phyloP scores from a whole-genome alignment of 1,140 invertebrate species.

The Drosophila suzukii region DNA sequence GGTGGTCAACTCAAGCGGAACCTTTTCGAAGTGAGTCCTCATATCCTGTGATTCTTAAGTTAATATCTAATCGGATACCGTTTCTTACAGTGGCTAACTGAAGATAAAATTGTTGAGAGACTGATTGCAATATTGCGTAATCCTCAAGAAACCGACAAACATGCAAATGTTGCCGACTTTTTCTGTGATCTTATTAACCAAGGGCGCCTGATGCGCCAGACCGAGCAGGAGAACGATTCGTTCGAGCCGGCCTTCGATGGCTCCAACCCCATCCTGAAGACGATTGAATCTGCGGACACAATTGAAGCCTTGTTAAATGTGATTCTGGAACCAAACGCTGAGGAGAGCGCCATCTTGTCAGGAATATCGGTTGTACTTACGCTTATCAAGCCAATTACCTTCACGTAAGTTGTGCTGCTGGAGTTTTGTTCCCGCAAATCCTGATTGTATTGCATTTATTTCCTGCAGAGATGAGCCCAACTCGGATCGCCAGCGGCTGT shows the following conservation, averaged over 20 bases:
- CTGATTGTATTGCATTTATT: neutral
- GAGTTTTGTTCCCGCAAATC: neutral
- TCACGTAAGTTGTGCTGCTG: conserved; percentile 59
- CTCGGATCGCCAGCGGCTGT: conserved; percentile 66
- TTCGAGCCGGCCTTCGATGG: conserved; percentile 80
- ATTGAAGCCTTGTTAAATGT: conserved; percentile 88
- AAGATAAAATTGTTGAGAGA: conserved; percentile 92
- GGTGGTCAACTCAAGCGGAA: conserved; percentile 91
- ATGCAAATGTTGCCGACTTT: conserved; percentile 92
- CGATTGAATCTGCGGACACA: conserved; percentile 76
- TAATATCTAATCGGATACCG: neutral
- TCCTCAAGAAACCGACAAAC: conserved; percentile 89
- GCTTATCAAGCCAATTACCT: conserved; percentile 86
- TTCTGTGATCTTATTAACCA: conserved; percentile 92
- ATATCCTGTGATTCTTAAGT: neutral
- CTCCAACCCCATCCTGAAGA: conserved; percentile 77
- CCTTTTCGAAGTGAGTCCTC: conserved; percentile 90
- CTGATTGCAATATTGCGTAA: conserved; percentile 92
- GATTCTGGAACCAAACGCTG: conserved; percentile 88
- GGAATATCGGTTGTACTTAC: conserved; percentile 92
- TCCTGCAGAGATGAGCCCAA: conserved; percentile 76
- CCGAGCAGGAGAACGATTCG: conserved; percentile 85
- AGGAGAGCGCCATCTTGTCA: conserved; percentile 91
- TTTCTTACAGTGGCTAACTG: conserved; percentile 93
- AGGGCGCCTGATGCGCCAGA: conserved; percentile 88